Conservation (phyloP, 2,888 invertebrate species). For the Coenonympha glycerion region DNA sequence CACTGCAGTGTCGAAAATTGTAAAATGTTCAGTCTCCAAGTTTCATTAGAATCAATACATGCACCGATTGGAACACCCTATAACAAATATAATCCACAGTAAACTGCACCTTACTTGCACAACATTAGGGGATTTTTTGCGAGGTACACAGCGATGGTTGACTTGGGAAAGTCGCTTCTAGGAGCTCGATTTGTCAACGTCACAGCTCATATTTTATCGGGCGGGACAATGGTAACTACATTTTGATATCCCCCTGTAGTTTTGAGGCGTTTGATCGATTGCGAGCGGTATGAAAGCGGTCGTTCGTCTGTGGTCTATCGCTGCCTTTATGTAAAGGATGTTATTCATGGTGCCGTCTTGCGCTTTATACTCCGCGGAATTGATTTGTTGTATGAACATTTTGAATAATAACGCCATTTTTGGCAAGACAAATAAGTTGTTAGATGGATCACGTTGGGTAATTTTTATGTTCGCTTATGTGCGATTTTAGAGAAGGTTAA, state of each 20-base stretch:
- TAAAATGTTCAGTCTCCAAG: no score
- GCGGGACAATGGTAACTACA: conserved; percentile 70
- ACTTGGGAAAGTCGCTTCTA: conserved; percentile 35
- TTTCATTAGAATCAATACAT: not conserved
- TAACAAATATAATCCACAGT: not conserved
- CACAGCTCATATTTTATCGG: conserved; percentile 71
- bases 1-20: no score
- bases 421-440: not conserved
- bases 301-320: conserved; percentile 41
- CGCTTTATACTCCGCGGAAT: conserved; percentile 17
- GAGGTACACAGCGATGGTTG: conserved; percentile 16
- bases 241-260: conserved; percentile 67
- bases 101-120: not conserved
- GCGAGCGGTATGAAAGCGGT: conserved; percentile 30
- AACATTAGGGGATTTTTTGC: not conserved
- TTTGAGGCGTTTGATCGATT: conserved; percentile 65
- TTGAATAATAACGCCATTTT: no score
- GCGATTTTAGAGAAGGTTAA: no score
- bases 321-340: conserved; percentile 34
- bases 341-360: conserved; percentile 32
- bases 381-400: not conserved
- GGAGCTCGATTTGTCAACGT: conserved; percentile 66
- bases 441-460: no score
- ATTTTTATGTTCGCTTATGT: no score
- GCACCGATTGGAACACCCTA: not conserved